phyloP scores from a whole-genome alignment of 1,140 invertebrate species.

The Chionoecetes opilio region DNA sequence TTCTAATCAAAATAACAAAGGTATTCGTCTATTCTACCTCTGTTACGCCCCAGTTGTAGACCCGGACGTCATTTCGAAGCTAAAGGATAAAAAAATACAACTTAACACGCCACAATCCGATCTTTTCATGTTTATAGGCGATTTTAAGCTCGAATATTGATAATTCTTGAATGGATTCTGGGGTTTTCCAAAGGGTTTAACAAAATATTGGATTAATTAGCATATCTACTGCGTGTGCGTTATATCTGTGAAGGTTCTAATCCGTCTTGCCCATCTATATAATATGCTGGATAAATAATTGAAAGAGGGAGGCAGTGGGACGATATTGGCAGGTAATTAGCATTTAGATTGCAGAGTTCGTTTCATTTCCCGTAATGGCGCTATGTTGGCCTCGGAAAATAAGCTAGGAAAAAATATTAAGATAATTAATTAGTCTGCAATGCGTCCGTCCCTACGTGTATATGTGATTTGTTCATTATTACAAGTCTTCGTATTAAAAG shows the following conservation, averaged over 20 bases:
- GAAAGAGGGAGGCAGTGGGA: constrained; percentile 54
- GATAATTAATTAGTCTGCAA: constrained; percentile 22
- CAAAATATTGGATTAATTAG: constrained; percentile 75
- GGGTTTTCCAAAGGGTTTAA: constrained; percentile 67
- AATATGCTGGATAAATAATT: constrained; percentile 44
- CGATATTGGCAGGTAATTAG: constrained; percentile 72
- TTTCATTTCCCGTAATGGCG: constrained; percentile 66
- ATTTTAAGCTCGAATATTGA: constrained; percentile 71
- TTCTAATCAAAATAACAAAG: not conserved
- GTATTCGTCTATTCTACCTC: not conserved
- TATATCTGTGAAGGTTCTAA: not conserved
- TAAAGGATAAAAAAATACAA: constrained; percentile 64
- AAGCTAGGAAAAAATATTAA: constrained; percentile 25
- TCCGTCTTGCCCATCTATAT: constrained; percentile 51
- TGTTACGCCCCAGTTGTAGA: not conserved
- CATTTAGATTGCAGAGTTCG: constrained; percentile 70
- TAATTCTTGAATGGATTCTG: constrained; percentile 63
- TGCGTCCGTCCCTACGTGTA: not conserved
- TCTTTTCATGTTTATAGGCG: constrained; percentile 63
- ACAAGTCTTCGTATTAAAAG: not conserved
- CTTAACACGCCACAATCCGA: constrained; percentile 58
- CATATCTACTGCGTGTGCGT: constrained; percentile 63
- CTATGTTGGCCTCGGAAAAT: constrained; percentile 49
- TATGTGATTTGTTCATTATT: constrained; percentile 15
- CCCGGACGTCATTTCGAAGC: not conserved